Evolutionary conservation across 2,113 vertebrate species (phyloP).

Genomic region (Caranx melampygus): DNA sequence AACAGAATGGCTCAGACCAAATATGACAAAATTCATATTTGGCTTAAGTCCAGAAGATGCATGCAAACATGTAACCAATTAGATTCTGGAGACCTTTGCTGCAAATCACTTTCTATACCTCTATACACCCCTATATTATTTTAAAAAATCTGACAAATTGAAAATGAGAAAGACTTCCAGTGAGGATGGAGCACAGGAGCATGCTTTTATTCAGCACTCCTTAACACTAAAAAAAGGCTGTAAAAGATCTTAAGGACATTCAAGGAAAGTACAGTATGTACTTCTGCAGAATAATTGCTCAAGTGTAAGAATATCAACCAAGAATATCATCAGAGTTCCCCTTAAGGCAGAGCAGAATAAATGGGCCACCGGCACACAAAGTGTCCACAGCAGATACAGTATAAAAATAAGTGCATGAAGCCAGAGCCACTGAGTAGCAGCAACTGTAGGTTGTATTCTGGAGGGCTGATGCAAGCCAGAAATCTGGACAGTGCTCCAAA

Average conservation of each 20-base stretch:
- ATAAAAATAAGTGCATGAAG: constrained; percentile 73
- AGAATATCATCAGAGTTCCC: constrained; percentile 71
- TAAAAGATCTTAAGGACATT: constrained; percentile 47
- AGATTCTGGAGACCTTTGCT: too few relatives aligned
- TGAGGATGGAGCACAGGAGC: not conserved
- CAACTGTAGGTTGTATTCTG: constrained; percentile 58
- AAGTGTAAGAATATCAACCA: constrained; percentile 65
- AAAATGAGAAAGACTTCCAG: not conserved
- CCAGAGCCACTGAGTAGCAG: constrained; percentile 50
- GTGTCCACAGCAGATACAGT: constrained; percentile 69
- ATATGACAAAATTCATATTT: too few relatives aligned
- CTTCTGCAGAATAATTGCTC: constrained; percentile 72
- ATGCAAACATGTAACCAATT: too few relatives aligned
- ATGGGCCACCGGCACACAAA: constrained; percentile 77
- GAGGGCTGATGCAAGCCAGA: constrained; percentile 60
- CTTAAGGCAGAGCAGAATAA: constrained; percentile 68
- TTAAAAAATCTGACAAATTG: not conserved
- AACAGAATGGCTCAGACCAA: too few relatives aligned
- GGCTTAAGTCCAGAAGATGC: too few relatives aligned
- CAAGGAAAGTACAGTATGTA: constrained; percentile 71
- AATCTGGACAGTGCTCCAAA: constrained; percentile 57
- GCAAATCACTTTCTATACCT: too few relatives aligned
- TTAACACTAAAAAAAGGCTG: constrained; percentile 15
- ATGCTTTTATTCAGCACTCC: not conserved
- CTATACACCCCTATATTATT: not conserved